Evolutionary conservation across 2,888 invertebrate genomes (phyloP), one percentile per base, ranked within the genome.

Genomic region (Sycophila texana): DNA sequence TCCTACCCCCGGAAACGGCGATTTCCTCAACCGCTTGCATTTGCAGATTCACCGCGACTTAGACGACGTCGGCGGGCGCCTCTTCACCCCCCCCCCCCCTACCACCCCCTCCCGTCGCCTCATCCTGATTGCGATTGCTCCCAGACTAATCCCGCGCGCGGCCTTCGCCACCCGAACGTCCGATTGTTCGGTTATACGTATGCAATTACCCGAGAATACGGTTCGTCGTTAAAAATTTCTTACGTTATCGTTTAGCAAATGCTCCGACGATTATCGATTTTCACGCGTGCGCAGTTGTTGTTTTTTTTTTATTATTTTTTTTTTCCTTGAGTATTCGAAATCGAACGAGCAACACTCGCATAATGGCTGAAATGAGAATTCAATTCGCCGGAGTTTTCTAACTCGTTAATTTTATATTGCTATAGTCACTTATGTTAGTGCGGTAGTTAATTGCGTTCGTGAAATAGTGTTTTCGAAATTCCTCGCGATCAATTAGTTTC

Each of bases 11-110:
- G 83, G 82, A 78, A 82, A 83, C 81, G 82, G 73, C 84, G 84
- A 83, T 85, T 86, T 85, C 81, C 84, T 74, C 39, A 39, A 39
- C 65, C 30, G 18, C 39, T 84, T 81, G 80, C 81, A 84, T 83
- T 82, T 83, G 84, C 81, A 83, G 83, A 83, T 82, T 81, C 79
- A 26, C 57, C 55, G 68, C 12, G 71, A 61, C 72, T 71, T 71
- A 51, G 72, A 55, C 20, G 39, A 39, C 39, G 39, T 39, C 39
- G 39, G 39, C 39, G 39, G 39, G 39, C 55, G 16, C 55, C 55
- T 12, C 18, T n/a, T n/a, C n/a, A n/a, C n/a, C n/a, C n/a, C n/a
- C n/a, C n/a, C n/a, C n/a, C n/a, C n/a, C n/a, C n/a, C n/a, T n/a
- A n/a, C n/a, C n/a, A n/a, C n/a, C 55, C 10, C 16, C 55, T 13